phyloP scores from a whole-genome alignment of 1,140 invertebrate species.

The Oscheius sp. region DNA sequence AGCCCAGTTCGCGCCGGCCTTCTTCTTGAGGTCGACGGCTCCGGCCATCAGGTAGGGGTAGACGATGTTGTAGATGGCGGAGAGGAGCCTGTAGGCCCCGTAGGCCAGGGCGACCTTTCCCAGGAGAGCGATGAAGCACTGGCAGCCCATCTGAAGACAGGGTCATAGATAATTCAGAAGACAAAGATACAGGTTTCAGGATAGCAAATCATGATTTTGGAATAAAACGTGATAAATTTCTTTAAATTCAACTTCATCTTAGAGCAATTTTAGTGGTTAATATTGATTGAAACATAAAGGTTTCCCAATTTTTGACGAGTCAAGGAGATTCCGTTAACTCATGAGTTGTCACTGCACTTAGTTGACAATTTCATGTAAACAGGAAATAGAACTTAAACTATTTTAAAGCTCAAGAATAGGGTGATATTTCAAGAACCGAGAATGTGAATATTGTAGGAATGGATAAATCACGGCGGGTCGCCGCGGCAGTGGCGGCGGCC shows the following conservation, averaged over 20 bases:
- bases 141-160: not conserved
- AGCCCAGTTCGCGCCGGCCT: constrained; percentile 56
- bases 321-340: not conserved
- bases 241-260: not conserved
- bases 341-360: too few relatives aligned
- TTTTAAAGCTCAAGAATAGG: too few relatives aligned
- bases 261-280: not conserved
- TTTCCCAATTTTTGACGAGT: not conserved
- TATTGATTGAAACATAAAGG: not conserved
- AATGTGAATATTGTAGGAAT: too few relatives aligned
- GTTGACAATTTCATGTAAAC: too few relatives aligned
- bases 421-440: too few relatives aligned
- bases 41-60: constrained; percentile 48
- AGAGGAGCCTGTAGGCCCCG: constrained; percentile 23
- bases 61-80: constrained; percentile 37
- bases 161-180: not conserved
- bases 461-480: too few relatives aligned
- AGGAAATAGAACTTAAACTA: too few relatives aligned
- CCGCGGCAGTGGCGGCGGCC: too few relatives aligned
- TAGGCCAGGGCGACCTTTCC: constrained; percentile 14
- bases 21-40: constrained; percentile 47
- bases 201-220: not conserved
- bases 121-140: not conserved
- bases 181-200: not conserved
- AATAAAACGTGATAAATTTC: not conserved